Conservation (phyloP, 2,797 vertebrate genomes). For the Fringilla coelebs region DNA sequence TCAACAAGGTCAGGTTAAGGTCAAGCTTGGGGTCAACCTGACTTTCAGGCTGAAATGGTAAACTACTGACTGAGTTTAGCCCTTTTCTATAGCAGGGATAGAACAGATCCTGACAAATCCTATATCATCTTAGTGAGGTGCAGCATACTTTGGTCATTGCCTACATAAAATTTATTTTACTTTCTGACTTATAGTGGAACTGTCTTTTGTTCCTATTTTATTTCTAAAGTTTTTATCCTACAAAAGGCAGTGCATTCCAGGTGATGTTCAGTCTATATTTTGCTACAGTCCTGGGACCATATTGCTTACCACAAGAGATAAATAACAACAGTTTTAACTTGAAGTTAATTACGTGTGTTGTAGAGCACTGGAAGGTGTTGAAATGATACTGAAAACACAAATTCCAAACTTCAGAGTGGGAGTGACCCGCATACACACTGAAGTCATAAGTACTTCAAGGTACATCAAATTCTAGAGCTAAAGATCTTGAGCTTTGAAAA, state of each 20-base stretch:
- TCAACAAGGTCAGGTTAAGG: constrained; percentile 65
- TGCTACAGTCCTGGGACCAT: background rate
- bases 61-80: constrained; percentile 53
- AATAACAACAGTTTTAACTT: background rate
- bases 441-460: background rate
- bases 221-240: constrained; percentile 5
- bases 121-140: constrained; percentile 31
- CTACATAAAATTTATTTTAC: constrained; percentile 9
- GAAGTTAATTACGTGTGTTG: background rate
- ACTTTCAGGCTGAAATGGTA: constrained; percentile 66
- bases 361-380: background rate
- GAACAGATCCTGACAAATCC: constrained; percentile 59
- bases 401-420: background rate
- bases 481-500: background rate
- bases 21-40: constrained; percentile 51
- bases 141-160: constrained; percentile 22
- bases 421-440: background rate
- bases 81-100: constrained; percentile 37
- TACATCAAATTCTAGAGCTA: background rate
- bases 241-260: background rate
- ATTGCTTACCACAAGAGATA: background rate
- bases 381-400: background rate
- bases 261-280: background rate
- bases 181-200: constrained; percentile 28
- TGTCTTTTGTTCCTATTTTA: background rate